Evolutionary conservation across 2,888 invertebrate species (phyloP).

Genomic region (Parnassius orleans): DNA sequence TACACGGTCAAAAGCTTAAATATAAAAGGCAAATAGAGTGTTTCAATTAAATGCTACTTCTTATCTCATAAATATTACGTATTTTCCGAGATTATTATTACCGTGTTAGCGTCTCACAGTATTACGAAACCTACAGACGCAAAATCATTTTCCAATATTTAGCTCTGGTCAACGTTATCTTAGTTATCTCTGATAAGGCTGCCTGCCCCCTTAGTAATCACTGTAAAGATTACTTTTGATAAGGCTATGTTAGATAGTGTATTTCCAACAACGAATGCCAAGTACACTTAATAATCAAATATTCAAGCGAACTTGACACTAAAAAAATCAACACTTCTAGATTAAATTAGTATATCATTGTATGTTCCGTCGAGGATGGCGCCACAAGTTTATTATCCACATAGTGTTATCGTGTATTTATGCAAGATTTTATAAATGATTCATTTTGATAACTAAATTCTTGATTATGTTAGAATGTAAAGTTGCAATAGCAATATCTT

Average conservation of each 20-base stretch:
- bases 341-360: conserved; percentile 2
- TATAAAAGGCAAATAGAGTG: no score
- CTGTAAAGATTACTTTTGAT: conserved; percentile 20
- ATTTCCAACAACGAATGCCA: conserved; percentile 7
- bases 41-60: no score
- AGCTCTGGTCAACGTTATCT: conserved; percentile 8
- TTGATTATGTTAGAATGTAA: conserved; percentile 20
- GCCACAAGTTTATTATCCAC: conserved; percentile 7
- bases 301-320: conserved; percentile 4
- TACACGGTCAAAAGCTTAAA: no score
- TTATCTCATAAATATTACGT: no score
- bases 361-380: conserved; percentile 14
- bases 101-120: no score
- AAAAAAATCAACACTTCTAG: neutral
- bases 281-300: neutral
- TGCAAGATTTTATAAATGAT: conserved; percentile 10
- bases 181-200: conserved; percentile 5
- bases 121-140: neutral
- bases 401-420: conserved; percentile 19
- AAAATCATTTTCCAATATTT: conserved; percentile 10
- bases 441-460: conserved; percentile 22
- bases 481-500: conserved; percentile 5
- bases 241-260: conserved; percentile 17
- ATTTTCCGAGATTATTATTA: no score
- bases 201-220: conserved; percentile 18